phyloP scores from a whole-genome alignment of 2,113 vertebrate species.

The Oceanodroma tethys region DNA sequence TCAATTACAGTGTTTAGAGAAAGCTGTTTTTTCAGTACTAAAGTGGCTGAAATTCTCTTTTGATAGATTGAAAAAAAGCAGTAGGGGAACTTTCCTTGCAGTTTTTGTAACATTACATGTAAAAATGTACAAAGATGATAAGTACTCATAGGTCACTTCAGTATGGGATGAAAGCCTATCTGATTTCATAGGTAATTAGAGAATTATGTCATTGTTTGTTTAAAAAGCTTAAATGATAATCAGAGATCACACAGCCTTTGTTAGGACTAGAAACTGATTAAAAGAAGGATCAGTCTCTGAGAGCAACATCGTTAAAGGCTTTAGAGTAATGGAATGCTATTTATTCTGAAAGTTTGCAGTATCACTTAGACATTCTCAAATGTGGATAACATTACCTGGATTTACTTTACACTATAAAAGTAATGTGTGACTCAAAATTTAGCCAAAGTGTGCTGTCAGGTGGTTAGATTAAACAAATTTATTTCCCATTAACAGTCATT shows the following conservation, averaged over 20 bases:
- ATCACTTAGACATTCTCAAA: not conserved
- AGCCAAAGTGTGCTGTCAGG: not conserved
- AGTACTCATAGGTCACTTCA: not conserved
- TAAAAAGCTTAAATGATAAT: not conserved
- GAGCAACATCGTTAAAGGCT: not conserved
- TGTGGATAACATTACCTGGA: not conserved
- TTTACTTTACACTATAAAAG: not conserved
- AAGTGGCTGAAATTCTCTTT: not conserved
- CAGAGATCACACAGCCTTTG: not conserved
- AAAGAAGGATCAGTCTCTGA: not conserved
- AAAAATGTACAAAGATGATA: not conserved
- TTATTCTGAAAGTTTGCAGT: not conserved
- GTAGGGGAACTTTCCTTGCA: not conserved
- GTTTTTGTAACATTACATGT: not conserved
- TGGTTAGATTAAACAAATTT: not conserved
- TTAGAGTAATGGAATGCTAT: not conserved
- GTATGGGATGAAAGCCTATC: not conserved
- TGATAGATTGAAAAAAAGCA: not conserved
- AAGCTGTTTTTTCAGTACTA: not conserved
- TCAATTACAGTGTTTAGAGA: not conserved
- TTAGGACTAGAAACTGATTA: not conserved
- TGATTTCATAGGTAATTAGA: not conserved
- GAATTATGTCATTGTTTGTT: not conserved
- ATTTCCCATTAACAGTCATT: not conserved
- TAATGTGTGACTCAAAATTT: not conserved